Evolutionary conservation across 2,888 invertebrate species (phyloP), one percentile per base, ranked within the genome.

Genomic region (Drosophila melanosoma): DNA sequence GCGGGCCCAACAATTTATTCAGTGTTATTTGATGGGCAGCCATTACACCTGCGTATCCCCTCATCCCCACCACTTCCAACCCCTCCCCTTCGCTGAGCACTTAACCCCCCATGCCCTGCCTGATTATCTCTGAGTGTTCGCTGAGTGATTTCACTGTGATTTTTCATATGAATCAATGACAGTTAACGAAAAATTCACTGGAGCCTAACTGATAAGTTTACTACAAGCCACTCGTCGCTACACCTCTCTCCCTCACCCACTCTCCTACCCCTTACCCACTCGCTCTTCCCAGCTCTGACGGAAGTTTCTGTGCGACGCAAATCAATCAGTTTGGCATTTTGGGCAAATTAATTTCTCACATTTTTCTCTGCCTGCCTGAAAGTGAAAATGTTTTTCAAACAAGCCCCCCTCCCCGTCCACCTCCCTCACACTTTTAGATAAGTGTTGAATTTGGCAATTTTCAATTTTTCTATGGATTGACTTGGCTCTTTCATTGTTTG

Each of bases 281-380:
- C 5, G 0, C 11, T 1, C 29, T 17, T 11, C 17, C 1, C 12
- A 12, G 29, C 2, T 35, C 3, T n/a, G 26, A 1, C 33, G 48
- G 20, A 15, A n/a, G 26, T 38, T 69, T 72, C 58, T 72, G 68
- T 29, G 65, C 63, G 59, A 75, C 65, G 79, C 69, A 74, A 78
- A 83, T 87, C 81, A 87, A 84, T 85, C 85, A 87, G 83, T 53
- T 74, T 81, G 82, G 76, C 82, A 83, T 88, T 89, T 86, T 79
- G 67, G 65, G 64, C 57, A 82, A 87, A 88, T 87, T 87, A 83
- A 88, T 87, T 84, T 88, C 75, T 71, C 64, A 74, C 79, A 87
- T 86, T 87, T 86, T 86, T 82, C 87, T 73, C 76, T 59, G 49
- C 23, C 57, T 60, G 15, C 49, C 29, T 56, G 69, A 83, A 86